Evolutionary conservation across 2,888 invertebrate genomes (phyloP).

Genomic region (Blastobasis adustella): DNA sequence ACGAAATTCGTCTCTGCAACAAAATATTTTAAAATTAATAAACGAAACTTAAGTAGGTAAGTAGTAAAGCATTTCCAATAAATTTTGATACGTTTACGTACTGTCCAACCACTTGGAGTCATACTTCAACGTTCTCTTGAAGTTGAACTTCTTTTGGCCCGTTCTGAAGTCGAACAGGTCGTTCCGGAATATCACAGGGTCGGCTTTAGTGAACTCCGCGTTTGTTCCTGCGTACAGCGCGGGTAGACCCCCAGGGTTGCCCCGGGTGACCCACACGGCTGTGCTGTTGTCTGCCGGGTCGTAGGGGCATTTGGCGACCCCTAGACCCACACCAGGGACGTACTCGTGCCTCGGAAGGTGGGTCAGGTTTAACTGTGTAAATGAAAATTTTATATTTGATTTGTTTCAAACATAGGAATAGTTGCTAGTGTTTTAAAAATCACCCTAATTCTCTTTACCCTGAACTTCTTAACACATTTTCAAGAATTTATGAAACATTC

Average conservation of each 20-base stretch:
- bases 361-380: constrained; percentile 67
- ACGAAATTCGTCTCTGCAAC: constrained; percentile 82
- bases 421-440: background rate
- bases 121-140: constrained; percentile 80
- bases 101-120: constrained; percentile 85
- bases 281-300: constrained; percentile 85
- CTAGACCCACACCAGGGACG: constrained; percentile 78
- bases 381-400: background rate
- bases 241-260: constrained; percentile 79
- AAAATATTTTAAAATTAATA: constrained; percentile 5
- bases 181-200: constrained; percentile 82
- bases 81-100: constrained; percentile 44
- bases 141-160: constrained; percentile 75
- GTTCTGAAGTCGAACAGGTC: constrained; percentile 77
- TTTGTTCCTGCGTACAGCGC: constrained; percentile 83
- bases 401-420: background rate
- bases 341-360: constrained; percentile 75
- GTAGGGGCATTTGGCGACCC: constrained; percentile 82
- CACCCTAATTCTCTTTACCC: too few species aligned
- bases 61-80: background rate
- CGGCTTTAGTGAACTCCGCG: constrained; percentile 82
- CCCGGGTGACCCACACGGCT: constrained; percentile 80
- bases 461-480: too few species aligned
- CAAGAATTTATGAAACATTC: too few species aligned
- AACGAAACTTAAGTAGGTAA: background rate